phyloP scores from a whole-genome alignment of 1,140 invertebrate species.

The Drosophila lowei region DNA sequence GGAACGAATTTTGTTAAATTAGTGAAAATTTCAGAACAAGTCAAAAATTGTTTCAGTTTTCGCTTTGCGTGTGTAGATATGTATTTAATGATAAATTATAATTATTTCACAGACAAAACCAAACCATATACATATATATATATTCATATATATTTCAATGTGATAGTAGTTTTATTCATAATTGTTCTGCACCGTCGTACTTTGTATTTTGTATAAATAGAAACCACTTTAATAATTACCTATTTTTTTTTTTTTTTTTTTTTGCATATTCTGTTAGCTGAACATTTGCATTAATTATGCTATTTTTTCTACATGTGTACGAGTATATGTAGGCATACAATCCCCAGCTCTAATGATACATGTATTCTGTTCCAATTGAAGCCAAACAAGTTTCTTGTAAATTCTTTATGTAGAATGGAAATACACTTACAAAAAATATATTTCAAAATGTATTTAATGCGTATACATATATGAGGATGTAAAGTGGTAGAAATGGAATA shows the following conservation, averaged over 20 bases:
- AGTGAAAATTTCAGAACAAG: slow-evolving; percentile 29
- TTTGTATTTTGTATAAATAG: slow-evolving; percentile 40
- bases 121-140: slow-evolving; percentile 15
- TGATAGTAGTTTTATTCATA: slow-evolving; percentile 77
- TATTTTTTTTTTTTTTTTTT: slow-evolving; percentile 7
- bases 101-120: slow-evolving; percentile 25
- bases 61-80: slow-evolving; percentile 63
- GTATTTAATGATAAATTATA: slow-evolving; percentile 43
- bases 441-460: slow-evolving; percentile 29
- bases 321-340: neutral
- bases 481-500: slow-evolving; percentile 55
- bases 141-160: slow-evolving; percentile 69
- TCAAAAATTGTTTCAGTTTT: slow-evolving; percentile 23
- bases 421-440: slow-evolving; percentile 5
- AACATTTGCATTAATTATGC: slow-evolving; percentile 36
- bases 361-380: slow-evolving; percentile 38
- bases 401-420: slow-evolving; percentile 46
- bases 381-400: slow-evolving; percentile 49
- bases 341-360: slow-evolving; percentile 21
- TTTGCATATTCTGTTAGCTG: slow-evolving; percentile 32
- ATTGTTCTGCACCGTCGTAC: slow-evolving; percentile 56
- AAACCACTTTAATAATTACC: slow-evolving; percentile 18
- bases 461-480: slow-evolving; percentile 44
- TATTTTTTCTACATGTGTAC: slow-evolving; percentile 20
- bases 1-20: slow-evolving; percentile 27